Conservation (phyloP, 1,140 invertebrate genomes). For the Elymnias hypermnestra region DNA sequence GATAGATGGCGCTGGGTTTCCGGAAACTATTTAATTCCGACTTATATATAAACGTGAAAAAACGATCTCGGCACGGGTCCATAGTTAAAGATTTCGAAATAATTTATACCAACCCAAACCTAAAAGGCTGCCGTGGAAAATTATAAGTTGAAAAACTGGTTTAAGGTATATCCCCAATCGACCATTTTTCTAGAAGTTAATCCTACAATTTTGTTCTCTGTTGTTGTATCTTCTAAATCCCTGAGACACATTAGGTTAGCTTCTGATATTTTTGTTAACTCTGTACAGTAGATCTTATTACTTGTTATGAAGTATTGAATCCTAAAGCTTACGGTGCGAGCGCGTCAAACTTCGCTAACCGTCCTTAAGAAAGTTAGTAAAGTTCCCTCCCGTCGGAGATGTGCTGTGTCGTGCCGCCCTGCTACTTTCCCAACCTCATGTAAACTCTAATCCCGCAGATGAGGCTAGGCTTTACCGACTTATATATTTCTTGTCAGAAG, state of each 20-base stretch:
- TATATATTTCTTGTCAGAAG: slow-evolving; percentile 49
- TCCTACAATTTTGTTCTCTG: background rate
- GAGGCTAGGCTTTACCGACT: slow-evolving; percentile 66
- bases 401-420: slow-evolving; percentile 51
- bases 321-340: slow-evolving; percentile 58
- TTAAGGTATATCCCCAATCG: slow-evolving; percentile 5
- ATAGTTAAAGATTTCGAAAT: too few species aligned
- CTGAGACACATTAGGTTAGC: background rate
- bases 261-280: slow-evolving; percentile 5
- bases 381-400: slow-evolving; percentile 62
- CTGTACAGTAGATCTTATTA: slow-evolving; percentile 48
- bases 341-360: slow-evolving; percentile 70
- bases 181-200: slow-evolving; percentile 5
- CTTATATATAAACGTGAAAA: too few species aligned
- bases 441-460: slow-evolving; percentile 70
- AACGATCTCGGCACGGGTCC: too few species aligned
- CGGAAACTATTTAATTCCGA: too few species aligned
- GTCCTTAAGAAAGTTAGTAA: slow-evolving; percentile 69
- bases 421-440: slow-evolving; percentile 53
- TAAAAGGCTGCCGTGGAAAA: slow-evolving; percentile 8
- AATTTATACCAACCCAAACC: too few species aligned
- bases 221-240: background rate
- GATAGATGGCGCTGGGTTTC: too few species aligned
- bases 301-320: slow-evolving; percentile 59
- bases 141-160: slow-evolving; percentile 8